Evolutionary conservation across 2,797 vertebrate genomes (phyloP).

Genomic region (Alca torda): DNA sequence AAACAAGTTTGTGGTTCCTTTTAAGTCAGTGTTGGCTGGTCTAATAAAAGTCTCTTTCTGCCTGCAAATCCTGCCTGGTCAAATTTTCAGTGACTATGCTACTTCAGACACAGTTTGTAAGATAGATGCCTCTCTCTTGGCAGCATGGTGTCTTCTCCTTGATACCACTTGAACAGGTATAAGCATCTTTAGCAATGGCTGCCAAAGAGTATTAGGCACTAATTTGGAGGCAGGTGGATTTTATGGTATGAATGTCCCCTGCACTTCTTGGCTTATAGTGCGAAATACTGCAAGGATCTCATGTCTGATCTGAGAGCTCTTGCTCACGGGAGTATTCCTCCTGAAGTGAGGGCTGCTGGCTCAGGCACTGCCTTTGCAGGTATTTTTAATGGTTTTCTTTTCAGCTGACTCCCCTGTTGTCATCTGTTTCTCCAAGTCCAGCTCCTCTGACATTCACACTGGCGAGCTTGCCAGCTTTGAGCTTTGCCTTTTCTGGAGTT

Average conservation of each 20-base stretch:
- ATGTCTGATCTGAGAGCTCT: not conserved
- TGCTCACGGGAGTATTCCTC: not conserved
- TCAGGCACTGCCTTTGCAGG: not conserved
- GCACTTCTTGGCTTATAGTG: not conserved
- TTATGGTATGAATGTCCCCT: not conserved
- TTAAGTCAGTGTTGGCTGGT: not conserved
- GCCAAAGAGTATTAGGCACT: not conserved
- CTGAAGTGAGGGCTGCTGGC: not conserved
- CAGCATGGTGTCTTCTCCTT: not conserved
- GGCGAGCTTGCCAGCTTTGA: conserved; percentile 50
- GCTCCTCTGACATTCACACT: not conserved
- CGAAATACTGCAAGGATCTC: not conserved
- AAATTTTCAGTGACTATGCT: not conserved
- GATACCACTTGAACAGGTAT: not conserved
- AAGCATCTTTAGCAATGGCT: not conserved
- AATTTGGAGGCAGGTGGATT: not conserved
- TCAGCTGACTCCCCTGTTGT: not conserved
- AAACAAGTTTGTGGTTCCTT: not conserved
- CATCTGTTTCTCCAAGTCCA: not conserved
- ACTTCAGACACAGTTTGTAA: not conserved
- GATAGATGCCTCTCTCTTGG: not conserved
- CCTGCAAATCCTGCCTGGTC: not conserved
- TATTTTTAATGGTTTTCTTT: not conserved
- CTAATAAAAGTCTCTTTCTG: not conserved
- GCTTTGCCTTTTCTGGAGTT: conserved; percentile 41